Evolutionary conservation across 2,888 invertebrate genomes (phyloP), one percentile per base, ranked within the genome.

Genomic region (Dasysyrphus tricinctus): DNA sequence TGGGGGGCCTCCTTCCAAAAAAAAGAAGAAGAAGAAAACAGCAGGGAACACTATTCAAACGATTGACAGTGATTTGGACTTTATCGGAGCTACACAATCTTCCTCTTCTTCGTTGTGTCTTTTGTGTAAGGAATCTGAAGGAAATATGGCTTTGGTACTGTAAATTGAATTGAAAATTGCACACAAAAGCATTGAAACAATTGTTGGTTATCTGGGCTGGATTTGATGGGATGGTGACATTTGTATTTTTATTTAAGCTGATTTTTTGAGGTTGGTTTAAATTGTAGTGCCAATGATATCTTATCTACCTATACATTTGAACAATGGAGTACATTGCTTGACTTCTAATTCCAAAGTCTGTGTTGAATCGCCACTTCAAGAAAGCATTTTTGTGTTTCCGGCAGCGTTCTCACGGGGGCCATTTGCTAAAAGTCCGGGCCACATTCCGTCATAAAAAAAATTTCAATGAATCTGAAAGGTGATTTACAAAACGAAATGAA

Each of bases 1-100:
- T 67, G 79, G 49, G 79, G 19, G 44, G 29, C 39, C 42, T 16
- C 29, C 19, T n/a, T 29, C n/a, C n/a, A 32, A 29, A 57, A 57
- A 16, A 61, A 37, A 37, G 11, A 59, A 59, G 39, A 61, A n/a
- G n/a, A n/a, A n/a, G 24, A 32, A 56, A 32, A 5, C 42, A 69
- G n/a, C 59, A 59, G 57, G 39, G 49, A 39, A 24, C 8, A 34
- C 69, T 69, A 63, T 72, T 65, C 72, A 72, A 57, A 80, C 70
- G 80, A 67, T 77, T 86, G 81, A 79, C 86, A 82, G 70, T 82
- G 86, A 86, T 86, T 82, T 78, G 78, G 63, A 72, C 79, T 86
- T 85, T 82, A 82, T 82, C 82, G 44, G 57, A n/a, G 37, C 77
- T 70, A 32, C 65, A 59, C 37, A 63, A 86, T 86, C 85, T 86